Evolutionary conservation across 2,797 vertebrate genomes (phyloP).

Genomic region (Phoxinus dragarum): DNA sequence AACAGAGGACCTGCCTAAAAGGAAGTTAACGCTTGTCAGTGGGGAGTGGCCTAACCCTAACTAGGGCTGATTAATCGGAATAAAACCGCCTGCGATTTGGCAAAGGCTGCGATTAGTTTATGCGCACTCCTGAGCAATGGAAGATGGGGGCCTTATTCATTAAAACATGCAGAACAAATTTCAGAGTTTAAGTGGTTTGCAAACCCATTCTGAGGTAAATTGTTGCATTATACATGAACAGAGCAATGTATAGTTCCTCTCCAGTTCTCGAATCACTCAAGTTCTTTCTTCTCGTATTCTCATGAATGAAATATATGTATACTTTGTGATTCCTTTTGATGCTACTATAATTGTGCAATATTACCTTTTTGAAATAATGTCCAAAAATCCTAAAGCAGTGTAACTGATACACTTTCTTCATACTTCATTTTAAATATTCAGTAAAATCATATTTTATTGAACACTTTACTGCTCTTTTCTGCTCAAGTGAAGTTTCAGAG

Average conservation of each 20-base stretch:
- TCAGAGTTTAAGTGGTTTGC: not conserved
- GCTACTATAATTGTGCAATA: not conserved
- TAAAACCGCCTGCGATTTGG: too few relatives aligned
- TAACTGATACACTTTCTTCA: constrained; percentile 4
- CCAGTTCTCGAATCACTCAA: not conserved
- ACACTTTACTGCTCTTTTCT: constrained; percentile 28
- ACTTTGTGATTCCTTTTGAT: not conserved
- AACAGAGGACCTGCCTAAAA: too few relatives aligned
- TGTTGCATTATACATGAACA: not conserved
- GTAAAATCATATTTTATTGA: constrained; percentile 40
- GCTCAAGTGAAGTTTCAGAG: constrained; percentile 41
- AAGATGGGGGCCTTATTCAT: not conserved
- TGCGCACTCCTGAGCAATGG: too few relatives aligned
- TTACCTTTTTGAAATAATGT: constrained; percentile 21
- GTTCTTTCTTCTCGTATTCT: not conserved
- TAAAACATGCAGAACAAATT: not conserved
- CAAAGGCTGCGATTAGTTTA: too few relatives aligned
- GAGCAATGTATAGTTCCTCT: not conserved
- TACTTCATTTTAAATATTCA: constrained; percentile 33
- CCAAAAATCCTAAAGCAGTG: constrained; percentile 2
- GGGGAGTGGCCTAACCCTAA: too few relatives aligned
- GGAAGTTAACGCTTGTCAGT: too few relatives aligned
- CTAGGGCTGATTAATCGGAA: too few relatives aligned
- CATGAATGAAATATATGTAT: not conserved
- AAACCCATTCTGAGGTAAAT: not conserved